Base-by-base conservation (phyloP, 2,797 vertebrate species). In the Serranus cabrilla region DNA sequence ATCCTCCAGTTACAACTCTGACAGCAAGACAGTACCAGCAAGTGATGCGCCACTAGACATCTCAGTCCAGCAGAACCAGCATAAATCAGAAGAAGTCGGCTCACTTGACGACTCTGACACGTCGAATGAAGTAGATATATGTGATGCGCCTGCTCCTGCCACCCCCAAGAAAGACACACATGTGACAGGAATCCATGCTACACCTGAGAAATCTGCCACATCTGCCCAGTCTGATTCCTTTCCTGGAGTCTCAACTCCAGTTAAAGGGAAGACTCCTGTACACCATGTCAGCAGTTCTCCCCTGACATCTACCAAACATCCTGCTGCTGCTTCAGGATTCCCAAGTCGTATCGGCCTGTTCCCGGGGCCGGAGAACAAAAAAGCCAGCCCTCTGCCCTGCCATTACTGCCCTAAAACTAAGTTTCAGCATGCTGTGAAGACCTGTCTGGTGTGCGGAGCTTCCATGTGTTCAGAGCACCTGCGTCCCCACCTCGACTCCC, bases 391-490 rank as follows among this genome's bases (percentile, higher is more conserved):
- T 0, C 83, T 95, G 16, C 71, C 77, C 10, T 96, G 96, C 78
- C 90, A 95, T 77, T 96, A 95, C 68, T 96, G 96, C 81, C 91
- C 91, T 25, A 82, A 85, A 74, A 27, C 42, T 1, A 62, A 64
- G 0, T 87, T 11, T 63, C 90, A 90, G 83, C 11, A 56, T 0
- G 96, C 95, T 0, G 92, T 96, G 27, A 96, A 95, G 87, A 96
- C 95, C 60, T 96, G 96, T 39, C 90, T 96, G 76, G 92, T 95
- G 74, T 96, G 96, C 1, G 95, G 94, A 1, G 95, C 95, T 7
- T 96, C 96, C 49, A 96, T 96, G 95, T 96, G 96, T 62, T 5
- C 76, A 0, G 91, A 95, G 20, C 96, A 96, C 78, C 91, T 96
- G 50, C 92, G 87, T 12, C 85, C 89, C 13, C 96, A 96, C 82